A percentile compares a stretch with the other conserved stretches of the same genome.
Conservation (phyloP, 2,888 invertebrate species). For the Diarsia brunnea region DNA sequence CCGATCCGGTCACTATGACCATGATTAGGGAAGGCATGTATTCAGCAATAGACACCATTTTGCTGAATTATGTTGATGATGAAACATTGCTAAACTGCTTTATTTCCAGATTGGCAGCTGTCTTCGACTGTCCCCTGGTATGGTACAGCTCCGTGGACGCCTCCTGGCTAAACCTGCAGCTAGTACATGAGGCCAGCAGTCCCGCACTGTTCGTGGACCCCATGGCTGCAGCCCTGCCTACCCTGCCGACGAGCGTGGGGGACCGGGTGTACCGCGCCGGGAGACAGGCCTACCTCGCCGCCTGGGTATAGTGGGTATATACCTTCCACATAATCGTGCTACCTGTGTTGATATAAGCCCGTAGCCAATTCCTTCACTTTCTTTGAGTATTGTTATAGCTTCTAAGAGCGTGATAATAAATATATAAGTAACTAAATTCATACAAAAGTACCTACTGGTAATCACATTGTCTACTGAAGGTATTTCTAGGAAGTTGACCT, state of each 20-base stretch:
- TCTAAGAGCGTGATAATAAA: no score
- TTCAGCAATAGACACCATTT: not conserved
- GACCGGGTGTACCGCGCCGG: conserved; percentile 71
- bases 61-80: not conserved
- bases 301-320: conserved; percentile 75
- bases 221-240: conserved; percentile 56
- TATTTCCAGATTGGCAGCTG: conserved; percentile 71
- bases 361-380: not conserved
- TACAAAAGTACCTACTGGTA: not conserved
- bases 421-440: not conserved
- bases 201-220: conserved; percentile 70
- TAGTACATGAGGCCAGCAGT: conserved; percentile 75
- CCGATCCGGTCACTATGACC: not conserved
- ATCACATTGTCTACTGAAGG: not conserved
- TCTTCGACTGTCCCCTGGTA: conserved; percentile 78
- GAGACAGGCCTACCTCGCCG: conserved; percentile 71
- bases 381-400: no score
- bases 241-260: conserved; percentile 62
- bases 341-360: not conserved
- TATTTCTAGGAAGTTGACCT: not conserved
- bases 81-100: not conserved
- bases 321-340: not conserved
- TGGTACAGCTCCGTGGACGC: conserved; percentile 78
- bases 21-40: not conserved
- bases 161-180: conserved; percentile 73